A percentile compares a stretch with the other conserved stretches of the same genome.
Evolutionary conservation across 1,140 invertebrate genomes (phyloP).

Genomic region (Lycorma delicatula): DNA sequence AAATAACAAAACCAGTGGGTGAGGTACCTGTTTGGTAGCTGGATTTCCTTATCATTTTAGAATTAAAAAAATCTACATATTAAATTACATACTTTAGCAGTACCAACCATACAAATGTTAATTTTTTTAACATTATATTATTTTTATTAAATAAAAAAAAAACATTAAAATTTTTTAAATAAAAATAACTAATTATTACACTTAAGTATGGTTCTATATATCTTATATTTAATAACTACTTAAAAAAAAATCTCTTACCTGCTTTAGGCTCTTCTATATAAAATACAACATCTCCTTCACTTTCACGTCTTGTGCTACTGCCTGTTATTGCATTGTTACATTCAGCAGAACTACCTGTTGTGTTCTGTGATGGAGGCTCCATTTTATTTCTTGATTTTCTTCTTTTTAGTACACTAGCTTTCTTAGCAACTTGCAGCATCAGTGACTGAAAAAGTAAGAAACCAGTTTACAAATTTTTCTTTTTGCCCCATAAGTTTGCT

Average conservation of each 20-base stretch:
- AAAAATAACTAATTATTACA: background rate
- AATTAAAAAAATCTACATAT: too few relatives aligned
- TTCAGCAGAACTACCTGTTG: constrained; percentile 13
- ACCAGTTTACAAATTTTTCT: constrained; percentile 4
- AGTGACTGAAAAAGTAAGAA: constrained; percentile 46
- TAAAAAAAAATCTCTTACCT: constrained; percentile 38
- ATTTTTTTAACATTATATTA: too few relatives aligned
- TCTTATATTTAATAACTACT: too few relatives aligned
- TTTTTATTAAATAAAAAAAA: too few relatives aligned
- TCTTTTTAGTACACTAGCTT: constrained; percentile 59
- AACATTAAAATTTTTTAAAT: background rate
- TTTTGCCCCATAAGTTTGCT: background rate
- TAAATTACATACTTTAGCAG: too few relatives aligned
- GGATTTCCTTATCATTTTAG: too few relatives aligned
- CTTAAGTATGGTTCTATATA: too few relatives aligned
- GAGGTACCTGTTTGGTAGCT: too few relatives aligned
- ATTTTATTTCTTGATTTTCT: constrained; percentile 59
- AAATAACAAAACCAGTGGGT: too few relatives aligned
- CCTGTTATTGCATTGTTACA: constrained; percentile 25
- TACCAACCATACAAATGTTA: too few relatives aligned
- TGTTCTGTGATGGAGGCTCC: constrained; percentile 41
- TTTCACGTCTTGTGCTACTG: constrained; percentile 41
- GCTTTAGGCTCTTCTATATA: constrained; percentile 60
- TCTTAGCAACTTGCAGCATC: constrained; percentile 63
- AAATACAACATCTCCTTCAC: constrained; percentile 58